phyloP scores from a whole-genome alignment of 23 tunicate species.

The Corella eumyota region DNA sequence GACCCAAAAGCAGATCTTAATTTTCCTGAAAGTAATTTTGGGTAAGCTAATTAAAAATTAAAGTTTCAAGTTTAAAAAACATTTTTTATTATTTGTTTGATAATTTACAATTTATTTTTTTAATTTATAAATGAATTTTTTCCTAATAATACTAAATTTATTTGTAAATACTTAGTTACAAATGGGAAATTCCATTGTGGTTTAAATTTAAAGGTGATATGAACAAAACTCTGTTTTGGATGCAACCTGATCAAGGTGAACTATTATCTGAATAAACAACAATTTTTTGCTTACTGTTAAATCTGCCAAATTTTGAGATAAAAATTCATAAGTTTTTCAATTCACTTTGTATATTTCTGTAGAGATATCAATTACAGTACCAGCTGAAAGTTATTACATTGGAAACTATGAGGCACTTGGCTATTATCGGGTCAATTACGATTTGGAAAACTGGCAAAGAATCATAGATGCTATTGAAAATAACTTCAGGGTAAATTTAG shows the following conservation, averaged over 20 bases:
- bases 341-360: no score
- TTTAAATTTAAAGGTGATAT: not conserved
- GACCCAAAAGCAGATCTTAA: conserved; percentile 18
- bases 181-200: conserved; percentile 1
- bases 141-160: not conserved
- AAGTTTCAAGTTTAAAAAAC: not conserved
- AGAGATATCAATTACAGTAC: no score
- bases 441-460: conserved; percentile 34
- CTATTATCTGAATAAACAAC: no score
- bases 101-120: not conserved
- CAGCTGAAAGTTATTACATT: conserved; percentile 17
- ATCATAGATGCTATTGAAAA: conserved; percentile 2
- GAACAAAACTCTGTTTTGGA: conserved; percentile 7
- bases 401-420: conserved; percentile 60
- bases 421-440: conserved; percentile 71
- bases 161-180: not conserved
- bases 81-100: not conserved
- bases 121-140: not conserved
- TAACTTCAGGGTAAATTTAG: not conserved
- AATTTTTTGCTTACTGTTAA: no score
- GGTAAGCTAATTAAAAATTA: conserved; percentile 4
- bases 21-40: conserved; percentile 8
- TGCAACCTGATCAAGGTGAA: conserved; percentile 3
- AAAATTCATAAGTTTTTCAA: no score
- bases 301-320: no score